A percentile compares a stretch with the other conserved stretches of the same genome.
phyloP scores from a whole-genome alignment of 2,113 vertebrate genomes.

The Dicentrarchus labrax region DNA sequence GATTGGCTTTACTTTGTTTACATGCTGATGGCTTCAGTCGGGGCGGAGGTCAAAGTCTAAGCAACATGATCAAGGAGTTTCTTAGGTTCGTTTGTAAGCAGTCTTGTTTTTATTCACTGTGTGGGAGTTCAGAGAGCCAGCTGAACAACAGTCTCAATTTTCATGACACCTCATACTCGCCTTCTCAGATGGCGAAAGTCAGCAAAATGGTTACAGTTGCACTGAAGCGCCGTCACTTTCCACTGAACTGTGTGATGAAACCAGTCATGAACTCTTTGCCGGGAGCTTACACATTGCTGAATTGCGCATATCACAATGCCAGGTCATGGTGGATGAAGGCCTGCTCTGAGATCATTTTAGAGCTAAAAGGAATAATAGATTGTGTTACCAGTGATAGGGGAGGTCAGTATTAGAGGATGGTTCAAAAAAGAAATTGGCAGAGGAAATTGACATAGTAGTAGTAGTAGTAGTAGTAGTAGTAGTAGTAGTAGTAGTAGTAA shows the following conservation, averaged over 20 bases:
- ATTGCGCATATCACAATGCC: constrained; percentile 16
- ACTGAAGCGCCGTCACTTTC: not conserved
- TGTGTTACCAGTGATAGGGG: not conserved
- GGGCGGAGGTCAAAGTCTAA: constrained; percentile 1
- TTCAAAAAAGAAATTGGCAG: not conserved
- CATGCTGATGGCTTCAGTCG: not conserved
- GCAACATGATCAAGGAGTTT: not conserved
- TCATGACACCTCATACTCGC: constrained; percentile 8
- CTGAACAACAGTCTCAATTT: not conserved
- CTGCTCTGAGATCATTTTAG: constrained; percentile 22
- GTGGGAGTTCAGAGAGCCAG: not conserved
- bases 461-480: too few relatives aligned
- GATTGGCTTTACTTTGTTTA: constrained; percentile 14
- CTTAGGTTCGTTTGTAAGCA: not conserved
- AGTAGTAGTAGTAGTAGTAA: too few relatives aligned
- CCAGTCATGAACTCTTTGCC: not conserved
- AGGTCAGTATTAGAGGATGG: constrained; percentile 7
- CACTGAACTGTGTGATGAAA: not conserved
- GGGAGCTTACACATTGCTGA: not conserved
- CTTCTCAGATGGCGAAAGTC: constrained; percentile 16
- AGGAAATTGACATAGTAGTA: too few relatives aligned
- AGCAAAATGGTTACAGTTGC: not conserved
- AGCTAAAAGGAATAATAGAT: constrained; percentile 30
- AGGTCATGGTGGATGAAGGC: constrained; percentile 1
- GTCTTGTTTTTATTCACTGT: not conserved